A percentile compares a stretch with the other conserved stretches of the same genome.
Evolutionary conservation across 2,113 vertebrate species (phyloP).

Genomic region (Leptodactylus fuscus): DNA sequence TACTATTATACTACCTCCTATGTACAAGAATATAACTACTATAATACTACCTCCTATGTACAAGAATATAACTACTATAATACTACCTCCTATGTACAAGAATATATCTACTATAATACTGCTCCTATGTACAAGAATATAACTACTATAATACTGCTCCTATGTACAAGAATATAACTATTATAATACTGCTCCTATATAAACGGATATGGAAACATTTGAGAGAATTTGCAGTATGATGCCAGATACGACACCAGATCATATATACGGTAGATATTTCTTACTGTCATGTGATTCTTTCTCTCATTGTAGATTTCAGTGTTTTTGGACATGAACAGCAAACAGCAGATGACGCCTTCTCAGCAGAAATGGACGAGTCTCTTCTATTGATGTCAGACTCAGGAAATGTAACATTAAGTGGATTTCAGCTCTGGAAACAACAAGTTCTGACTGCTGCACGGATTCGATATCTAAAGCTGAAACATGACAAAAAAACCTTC

Average conservation of each 20-base stretch:
- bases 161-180: neutral
- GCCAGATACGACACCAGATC: too few species aligned
- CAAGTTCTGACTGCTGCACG: conserved; percentile 82
- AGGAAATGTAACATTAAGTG: conserved; percentile 57
- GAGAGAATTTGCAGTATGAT: too few species aligned
- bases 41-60: too few species aligned
- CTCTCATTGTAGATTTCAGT: conserved; percentile 65
- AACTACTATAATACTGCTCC: too few species aligned
- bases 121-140: too few species aligned
- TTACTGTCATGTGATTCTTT: neutral
- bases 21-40: too few species aligned
- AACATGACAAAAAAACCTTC: conserved; percentile 76
- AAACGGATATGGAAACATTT: too few species aligned
- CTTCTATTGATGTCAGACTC: conserved; percentile 68
- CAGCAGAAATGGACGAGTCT: conserved; percentile 71
- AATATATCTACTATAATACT: too few species aligned
- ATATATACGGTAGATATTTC: too few species aligned
- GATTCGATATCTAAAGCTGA: conserved; percentile 86
- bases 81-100: neutral
- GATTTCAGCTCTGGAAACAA: conserved; percentile 84
- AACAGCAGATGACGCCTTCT: conserved; percentile 62
- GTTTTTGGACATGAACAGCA: conserved; percentile 70
- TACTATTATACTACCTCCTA: too few species aligned
- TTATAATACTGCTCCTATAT: too few species aligned
- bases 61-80: too few species aligned